Conservation (phyloP, 2,888 invertebrate genomes). For the Pasiphila rectangulata region DNA sequence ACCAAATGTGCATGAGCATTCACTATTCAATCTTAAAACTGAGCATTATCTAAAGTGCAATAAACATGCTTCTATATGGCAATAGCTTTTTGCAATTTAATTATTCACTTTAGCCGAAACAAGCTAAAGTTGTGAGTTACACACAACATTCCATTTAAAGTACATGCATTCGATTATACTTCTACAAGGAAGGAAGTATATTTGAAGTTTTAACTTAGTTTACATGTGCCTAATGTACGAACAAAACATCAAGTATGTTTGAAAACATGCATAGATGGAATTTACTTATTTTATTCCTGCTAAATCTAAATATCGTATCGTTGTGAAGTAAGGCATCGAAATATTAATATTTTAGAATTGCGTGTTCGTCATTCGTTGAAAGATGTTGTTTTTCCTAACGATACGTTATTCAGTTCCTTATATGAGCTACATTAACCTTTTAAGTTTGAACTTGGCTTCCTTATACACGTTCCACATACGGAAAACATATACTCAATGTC, state of each 20-base stretch:
- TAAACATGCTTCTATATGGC: conserved; percentile 15
- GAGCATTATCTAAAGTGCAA: conserved; percentile 10
- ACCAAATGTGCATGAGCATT: not conserved
- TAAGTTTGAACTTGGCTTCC: too few species aligned
- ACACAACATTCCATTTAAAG: conserved; percentile 12
- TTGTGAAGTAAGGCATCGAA: too few species aligned
- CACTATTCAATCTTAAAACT: conserved; percentile 4
- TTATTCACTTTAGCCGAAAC: conserved; percentile 24
- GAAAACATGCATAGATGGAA: not conserved
- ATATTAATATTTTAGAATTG: too few species aligned
- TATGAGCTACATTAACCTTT: too few species aligned
- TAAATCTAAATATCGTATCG: too few species aligned
- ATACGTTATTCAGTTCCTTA: too few species aligned
- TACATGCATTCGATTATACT: conserved; percentile 6
- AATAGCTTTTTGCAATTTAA: conserved; percentile 7
- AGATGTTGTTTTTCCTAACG: not conserved
- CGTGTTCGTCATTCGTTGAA: not conserved
- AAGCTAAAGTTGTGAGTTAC: conserved; percentile 14
- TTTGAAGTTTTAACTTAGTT: not conserved
- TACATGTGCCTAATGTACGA: not conserved
- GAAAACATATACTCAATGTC: too few species aligned
- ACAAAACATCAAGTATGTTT: conserved; percentile 3
- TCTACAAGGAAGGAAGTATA: not conserved
- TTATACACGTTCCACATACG: too few species aligned
- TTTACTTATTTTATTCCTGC: too few species aligned